A percentile compares a stretch with the other conserved stretches of the same genome.
Conservation (phyloP, 2,113 vertebrate species). For the Australoheros scitulus region DNA sequence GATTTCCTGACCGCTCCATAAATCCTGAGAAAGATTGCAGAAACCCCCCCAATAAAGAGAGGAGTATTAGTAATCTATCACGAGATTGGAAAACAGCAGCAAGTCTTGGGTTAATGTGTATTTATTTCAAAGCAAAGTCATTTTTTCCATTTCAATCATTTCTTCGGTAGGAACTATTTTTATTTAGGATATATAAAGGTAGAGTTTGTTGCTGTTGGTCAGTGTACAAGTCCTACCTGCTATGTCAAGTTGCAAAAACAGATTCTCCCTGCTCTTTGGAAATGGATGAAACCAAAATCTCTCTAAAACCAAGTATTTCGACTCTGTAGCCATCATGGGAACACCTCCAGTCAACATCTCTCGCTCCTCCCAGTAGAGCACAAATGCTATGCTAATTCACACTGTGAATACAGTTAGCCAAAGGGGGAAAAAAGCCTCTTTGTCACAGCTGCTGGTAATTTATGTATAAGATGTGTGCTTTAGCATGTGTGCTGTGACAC, state of each 20-base stretch:
- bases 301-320: not conserved
- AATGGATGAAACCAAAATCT: not conserved
- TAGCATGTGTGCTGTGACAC: too few relatives aligned
- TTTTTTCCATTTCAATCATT: not conserved
- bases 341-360: not conserved
- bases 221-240: not conserved
- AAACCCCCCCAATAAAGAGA: not conserved
- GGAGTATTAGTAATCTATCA: not conserved
- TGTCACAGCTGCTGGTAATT: too few relatives aligned
- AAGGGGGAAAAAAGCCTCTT: too few relatives aligned
- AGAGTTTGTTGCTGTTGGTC: not conserved
- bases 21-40: slow-evolving; percentile 16
- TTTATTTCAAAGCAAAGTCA: not conserved
- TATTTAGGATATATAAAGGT: not conserved
- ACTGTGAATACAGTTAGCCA: too few relatives aligned
- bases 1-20: slow-evolving; percentile 18
- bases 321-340: not conserved
- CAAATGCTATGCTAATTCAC: too few relatives aligned
- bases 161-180: not conserved
- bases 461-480: too few relatives aligned
- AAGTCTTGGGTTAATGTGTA: not conserved
- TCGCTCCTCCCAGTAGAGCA: too few relatives aligned
- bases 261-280: not conserved
- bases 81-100: not conserved
- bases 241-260: slow-evolving; percentile 1